Evolutionary conservation across 2,113 vertebrate species (phyloP).

Genomic region (Epinephelus moara): DNA sequence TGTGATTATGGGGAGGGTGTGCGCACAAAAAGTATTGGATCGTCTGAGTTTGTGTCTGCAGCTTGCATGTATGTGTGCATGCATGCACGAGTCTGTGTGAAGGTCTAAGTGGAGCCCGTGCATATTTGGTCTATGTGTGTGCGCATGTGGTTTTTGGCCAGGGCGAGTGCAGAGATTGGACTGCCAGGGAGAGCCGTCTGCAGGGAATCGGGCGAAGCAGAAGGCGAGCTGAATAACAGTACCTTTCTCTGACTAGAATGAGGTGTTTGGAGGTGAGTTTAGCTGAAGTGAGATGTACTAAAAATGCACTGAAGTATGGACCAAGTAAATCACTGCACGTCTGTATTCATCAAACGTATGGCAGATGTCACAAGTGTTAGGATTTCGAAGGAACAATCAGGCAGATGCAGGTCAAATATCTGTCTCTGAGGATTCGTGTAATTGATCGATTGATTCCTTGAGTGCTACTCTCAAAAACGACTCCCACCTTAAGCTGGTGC

Average conservation of each 20-base stretch:
- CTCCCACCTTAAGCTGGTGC: neutral
- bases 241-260: conserved; percentile 41
- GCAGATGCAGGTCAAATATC: neutral
- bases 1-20: conserved; percentile 53
- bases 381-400: neutral
- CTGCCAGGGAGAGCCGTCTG: conserved; percentile 63
- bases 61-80: conserved; percentile 19
- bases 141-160: conserved; percentile 68
- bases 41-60: neutral
- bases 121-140: conserved; percentile 28
- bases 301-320: conserved; percentile 22
- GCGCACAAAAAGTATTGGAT: conserved; percentile 14
- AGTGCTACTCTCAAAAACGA: neutral
- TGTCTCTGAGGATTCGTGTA: neutral
- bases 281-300: conserved; percentile 14
- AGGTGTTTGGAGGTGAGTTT: conserved; percentile 38
- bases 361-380: neutral
- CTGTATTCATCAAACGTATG: neutral
- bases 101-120: conserved; percentile 50
- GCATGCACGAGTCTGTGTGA: conserved; percentile 41
- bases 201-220: conserved; percentile 62
- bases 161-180: conserved; percentile 34
- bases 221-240: conserved; percentile 58
- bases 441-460: neutral
- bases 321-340: neutral